A percentile compares a stretch with the other conserved stretches of the same genome.
phyloP scores from a whole-genome alignment of 2,888 invertebrate genomes.

The Marronus borbonicus region DNA sequence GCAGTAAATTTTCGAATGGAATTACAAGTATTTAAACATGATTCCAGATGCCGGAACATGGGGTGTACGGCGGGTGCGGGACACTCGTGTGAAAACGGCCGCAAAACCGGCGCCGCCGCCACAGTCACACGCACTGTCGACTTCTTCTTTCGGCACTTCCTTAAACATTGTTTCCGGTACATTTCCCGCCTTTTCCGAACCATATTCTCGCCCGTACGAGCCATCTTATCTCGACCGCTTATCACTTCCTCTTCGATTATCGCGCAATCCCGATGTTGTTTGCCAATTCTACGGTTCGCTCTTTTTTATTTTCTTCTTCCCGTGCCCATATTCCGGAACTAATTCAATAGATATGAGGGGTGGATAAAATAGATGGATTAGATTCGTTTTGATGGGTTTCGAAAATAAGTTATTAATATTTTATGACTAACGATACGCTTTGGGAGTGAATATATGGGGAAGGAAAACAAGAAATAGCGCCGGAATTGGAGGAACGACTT shows the following conservation, averaged over 20 bases:
- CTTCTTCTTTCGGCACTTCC: conserved; percentile 65
- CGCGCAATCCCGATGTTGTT: conserved; percentile 62
- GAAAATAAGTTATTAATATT: conserved; percentile 20
- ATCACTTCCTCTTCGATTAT: conserved; percentile 68
- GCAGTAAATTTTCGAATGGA: conserved; percentile 50
- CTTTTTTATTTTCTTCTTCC: conserved; percentile 35
- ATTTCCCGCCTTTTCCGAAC: conserved; percentile 69
- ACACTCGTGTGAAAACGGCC: conserved; percentile 54
- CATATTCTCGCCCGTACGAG: conserved; percentile 66
- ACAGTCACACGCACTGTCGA: conserved; percentile 24
- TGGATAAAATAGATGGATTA: conserved; percentile 17
- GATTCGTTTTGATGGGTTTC: not conserved
- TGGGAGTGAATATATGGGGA: not conserved
- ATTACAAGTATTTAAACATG: conserved; percentile 55
- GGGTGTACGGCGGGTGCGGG: conserved; percentile 48
- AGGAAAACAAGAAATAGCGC: too few relatives aligned
- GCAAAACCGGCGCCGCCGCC: conserved; percentile 43
- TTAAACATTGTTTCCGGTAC: conserved; percentile 70
- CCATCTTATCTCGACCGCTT: conserved; percentile 65
- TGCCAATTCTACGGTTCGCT: conserved; percentile 44
- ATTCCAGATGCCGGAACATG: conserved; percentile 55
- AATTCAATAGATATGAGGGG: conserved; percentile 16
- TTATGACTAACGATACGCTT: not conserved
- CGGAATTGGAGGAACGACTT: too few relatives aligned
- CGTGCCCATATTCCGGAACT: conserved; percentile 23